These are phyloP conservation scores for Bambusicola thoracicus DNA, from an alignment of 2,113 vertebrate genomes.

Conservation along the genomic window DNA sequence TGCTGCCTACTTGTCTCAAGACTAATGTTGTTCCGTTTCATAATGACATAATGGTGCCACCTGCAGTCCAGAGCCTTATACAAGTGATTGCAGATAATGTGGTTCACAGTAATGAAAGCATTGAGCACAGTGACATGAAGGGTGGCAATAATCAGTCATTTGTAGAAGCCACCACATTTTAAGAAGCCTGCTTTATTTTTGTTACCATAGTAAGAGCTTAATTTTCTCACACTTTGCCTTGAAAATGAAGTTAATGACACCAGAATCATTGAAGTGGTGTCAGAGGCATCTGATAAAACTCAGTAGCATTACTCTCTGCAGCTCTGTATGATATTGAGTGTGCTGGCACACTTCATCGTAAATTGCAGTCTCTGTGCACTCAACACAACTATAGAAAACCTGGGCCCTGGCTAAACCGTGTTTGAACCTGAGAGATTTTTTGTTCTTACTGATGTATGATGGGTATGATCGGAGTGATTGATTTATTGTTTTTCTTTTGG, in stretches of 20 bases:
- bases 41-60: conserved; percentile 53
- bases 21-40: conserved; percentile 18
- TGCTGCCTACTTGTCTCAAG: conserved; percentile 7
- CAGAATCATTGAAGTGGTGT: not conserved
- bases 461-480: not conserved
- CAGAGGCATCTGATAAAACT: not conserved
- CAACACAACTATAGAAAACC: not conserved
- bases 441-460: not conserved
- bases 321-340: not conserved
- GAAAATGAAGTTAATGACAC: not conserved
- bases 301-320: not conserved
- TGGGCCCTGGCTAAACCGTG: not conserved
- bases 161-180: not conserved
- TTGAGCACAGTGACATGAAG: not conserved
- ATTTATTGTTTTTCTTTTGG: not conserved
- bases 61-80: conserved; percentile 5
- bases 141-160: not conserved
- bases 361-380: not conserved
- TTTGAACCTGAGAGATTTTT: not conserved
- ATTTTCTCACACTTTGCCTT: not conserved
- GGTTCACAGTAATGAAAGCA: not conserved
- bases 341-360: not conserved
- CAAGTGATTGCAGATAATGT: not conserved
- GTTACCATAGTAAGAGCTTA: not conserved
- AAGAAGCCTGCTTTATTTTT: not conserved